These are phyloP conservation scores for Catostomus latipinnis DNA, from an alignment of 2,797 vertebrate genomes.

Conservation along the genomic window DNA sequence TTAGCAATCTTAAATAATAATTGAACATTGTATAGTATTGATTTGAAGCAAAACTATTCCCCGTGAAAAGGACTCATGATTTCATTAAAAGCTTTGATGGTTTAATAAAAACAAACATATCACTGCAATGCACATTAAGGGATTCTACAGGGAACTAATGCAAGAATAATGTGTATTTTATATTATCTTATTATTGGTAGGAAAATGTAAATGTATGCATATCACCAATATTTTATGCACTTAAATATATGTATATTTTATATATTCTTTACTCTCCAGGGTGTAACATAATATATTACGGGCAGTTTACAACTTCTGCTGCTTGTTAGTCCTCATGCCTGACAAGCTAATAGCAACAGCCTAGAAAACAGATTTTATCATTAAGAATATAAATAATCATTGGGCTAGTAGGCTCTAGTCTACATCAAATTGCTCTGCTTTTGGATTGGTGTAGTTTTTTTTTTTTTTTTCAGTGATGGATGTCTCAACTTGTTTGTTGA, in stretches of 20 bases:
- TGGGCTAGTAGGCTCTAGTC: conserved; percentile 58
- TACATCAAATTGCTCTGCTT: conserved; percentile 73
- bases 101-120: conserved; percentile 49
- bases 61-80: conserved; percentile 67
- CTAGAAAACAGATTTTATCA: conserved; percentile 51
- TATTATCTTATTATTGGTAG: not conserved
- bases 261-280: not conserved
- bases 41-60: conserved; percentile 75
- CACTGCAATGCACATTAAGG: conserved; percentile 22
- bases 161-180: conserved; percentile 8
- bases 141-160: conserved; percentile 6
- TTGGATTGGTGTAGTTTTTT: conserved; percentile 66
- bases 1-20: conserved; percentile 78
- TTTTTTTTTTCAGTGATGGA: conserved; percentile 64
- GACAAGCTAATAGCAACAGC: conserved; percentile 33
- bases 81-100: conserved; percentile 75
- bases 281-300: conserved; percentile 30
- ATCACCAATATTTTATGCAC: not conserved
- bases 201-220: not conserved
- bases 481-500: conserved; percentile 64
- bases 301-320: conserved; percentile 48
- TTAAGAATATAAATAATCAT: conserved; percentile 67
- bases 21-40: conserved; percentile 74
- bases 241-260: not conserved
- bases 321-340: conserved; percentile 22